Base-by-base conservation (phyloP, 2,888 invertebrate genomes). In the Tetropium fuscum region DNA sequence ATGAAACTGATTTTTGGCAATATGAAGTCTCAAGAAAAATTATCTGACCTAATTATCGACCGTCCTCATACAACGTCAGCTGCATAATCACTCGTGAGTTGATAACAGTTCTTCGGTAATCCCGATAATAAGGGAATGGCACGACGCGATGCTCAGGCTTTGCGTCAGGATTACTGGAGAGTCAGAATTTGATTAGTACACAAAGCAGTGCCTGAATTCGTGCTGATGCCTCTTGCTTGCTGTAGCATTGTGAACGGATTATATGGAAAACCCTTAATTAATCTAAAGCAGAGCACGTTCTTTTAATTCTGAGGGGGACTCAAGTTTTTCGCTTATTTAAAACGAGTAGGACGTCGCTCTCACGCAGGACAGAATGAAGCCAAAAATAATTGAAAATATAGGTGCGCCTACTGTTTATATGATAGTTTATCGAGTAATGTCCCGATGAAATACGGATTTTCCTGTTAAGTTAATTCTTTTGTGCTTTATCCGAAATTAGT, bases 141-240 rank as follows among this genome's bases (percentile, higher is more conserved):
- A 59, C 61, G 53, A 58, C 62, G 55, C 54, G 53, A 62, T 41
- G 63, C 61, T 45, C 41, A 43, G 66, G 57, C 57, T 64, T 66
- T 59, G 54, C 57, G 59, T 53, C 38, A 40, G 67, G 67, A 67
- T 64, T 67, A 67, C 45, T 22, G 41, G 47, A 41, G 53, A 62
- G 64, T 62, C 58, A 57, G 61, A 61, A 63, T 64, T 66, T 66
- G 66, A 66, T 66, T 61, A 64, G 16, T 55, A 55, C 25, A 51
- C 59, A 59, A 49, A 53, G 63, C 63, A 53, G 56, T 58, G 68
- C 58, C 69, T 72, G 72, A 63, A 64, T 70, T 72, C 64, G 63
- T 65, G 70, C 72, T 70, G 72, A 72, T 72, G 69, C 69, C 53
- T 67, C 3, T n/a, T 64, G 65, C 56, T 59, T 53, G 47, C 63